A percentile compares a stretch with the other conserved stretches of the same genome.
Conservation (phyloP, 2,113 vertebrate species). For the Macquaria australasica region DNA sequence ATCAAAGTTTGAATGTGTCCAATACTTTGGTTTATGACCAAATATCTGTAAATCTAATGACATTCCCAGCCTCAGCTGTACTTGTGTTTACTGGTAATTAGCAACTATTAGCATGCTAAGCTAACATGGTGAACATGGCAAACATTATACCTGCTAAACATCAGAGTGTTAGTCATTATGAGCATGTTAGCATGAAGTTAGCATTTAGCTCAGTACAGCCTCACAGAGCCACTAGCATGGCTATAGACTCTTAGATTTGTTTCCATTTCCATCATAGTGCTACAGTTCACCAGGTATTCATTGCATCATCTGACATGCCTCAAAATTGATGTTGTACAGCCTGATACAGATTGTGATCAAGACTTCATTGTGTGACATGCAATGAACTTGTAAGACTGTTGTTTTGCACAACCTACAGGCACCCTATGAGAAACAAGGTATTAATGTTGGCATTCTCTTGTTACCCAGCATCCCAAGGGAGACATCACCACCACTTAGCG, state of each 20-base stretch:
- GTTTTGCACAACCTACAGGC: neutral
- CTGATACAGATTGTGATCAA: neutral
- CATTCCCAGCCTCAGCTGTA: too few species aligned
- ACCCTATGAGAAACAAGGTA: neutral
- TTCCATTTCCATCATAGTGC: neutral
- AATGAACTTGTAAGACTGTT: neutral
- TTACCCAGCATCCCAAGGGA: conserved; percentile 92
- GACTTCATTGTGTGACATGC: neutral
- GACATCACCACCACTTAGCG: conserved; percentile 91
- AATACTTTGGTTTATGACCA: neutral
- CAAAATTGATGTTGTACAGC: neutral
- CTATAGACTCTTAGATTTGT: too few species aligned
- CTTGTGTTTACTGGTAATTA: too few species aligned
- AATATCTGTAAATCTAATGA: neutral
- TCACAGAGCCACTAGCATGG: neutral
- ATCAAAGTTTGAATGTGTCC: neutral
- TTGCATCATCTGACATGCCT: neutral
- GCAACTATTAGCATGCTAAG: too few species aligned
- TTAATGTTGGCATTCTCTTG: conserved; percentile 2
- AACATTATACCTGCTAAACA: too few species aligned
- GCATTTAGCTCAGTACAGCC: neutral
- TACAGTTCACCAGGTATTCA: neutral
- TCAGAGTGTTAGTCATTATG: neutral
- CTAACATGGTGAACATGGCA: too few species aligned
- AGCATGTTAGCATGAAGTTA: neutral